phyloP scores from a whole-genome alignment of 2,113 vertebrate genomes.

The Ammodytes dubius region DNA sequence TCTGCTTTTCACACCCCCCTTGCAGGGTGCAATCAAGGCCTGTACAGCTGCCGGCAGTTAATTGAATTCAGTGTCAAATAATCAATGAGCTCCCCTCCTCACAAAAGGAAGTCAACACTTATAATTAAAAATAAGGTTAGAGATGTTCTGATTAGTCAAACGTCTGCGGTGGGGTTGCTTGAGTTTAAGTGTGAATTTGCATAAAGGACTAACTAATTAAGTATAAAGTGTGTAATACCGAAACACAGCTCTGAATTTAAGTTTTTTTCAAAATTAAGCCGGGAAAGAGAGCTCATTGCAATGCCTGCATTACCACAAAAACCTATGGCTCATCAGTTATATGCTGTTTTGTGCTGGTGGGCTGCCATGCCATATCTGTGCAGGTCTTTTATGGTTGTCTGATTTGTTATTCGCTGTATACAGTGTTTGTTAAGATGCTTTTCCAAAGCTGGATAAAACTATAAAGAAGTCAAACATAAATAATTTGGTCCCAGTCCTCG shows the following conservation, averaged over 20 bases:
- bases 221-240: constrained; percentile 7
- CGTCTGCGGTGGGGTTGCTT: constrained; percentile 28
- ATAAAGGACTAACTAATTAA: constrained; percentile 11
- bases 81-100: constrained; percentile 59
- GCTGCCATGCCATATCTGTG: too few relatives aligned
- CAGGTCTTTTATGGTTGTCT: too few relatives aligned
- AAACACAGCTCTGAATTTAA: too few relatives aligned
- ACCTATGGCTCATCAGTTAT: too few relatives aligned
- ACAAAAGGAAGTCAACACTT: constrained; percentile 68
- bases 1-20: constrained; percentile 37
- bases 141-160: constrained; percentile 64
- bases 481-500: background rate
- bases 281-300: too few relatives aligned
- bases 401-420: too few relatives aligned
- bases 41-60: constrained; percentile 42
- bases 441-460: too few relatives aligned
- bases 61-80: constrained; percentile 65
- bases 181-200: background rate
- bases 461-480: too few relatives aligned
- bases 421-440: too few relatives aligned
- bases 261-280: too few relatives aligned
- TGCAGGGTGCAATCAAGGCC: constrained; percentile 58
- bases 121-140: constrained; percentile 64
- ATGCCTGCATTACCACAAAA: too few relatives aligned
- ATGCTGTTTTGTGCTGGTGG: too few relatives aligned